Base-by-base conservation (phyloP, 2,888 invertebrate species). In the Nomada ferruginata region DNA sequence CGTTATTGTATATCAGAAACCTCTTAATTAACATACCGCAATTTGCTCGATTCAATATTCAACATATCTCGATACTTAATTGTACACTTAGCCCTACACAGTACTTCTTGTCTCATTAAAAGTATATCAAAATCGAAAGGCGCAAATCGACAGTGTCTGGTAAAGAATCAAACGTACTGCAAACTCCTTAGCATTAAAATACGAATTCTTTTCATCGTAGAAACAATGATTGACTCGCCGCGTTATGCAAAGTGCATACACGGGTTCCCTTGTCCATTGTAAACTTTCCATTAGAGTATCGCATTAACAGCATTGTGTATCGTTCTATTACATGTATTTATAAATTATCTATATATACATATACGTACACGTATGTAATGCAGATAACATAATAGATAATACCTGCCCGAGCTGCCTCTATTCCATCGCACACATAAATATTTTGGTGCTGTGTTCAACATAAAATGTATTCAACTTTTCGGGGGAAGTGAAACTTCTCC, bases 351-450 rank as follows among this genome's bases (percentile, higher is more conserved):
- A 86, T 87, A 90, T 91, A 89, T 89, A 89, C 88, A 87, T 89
- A 91, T 91, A 92, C 89, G 90, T 91, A 92, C 91, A 91, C 89
- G 85, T 91, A 90, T 90, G 87, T 90, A 91, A 89, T 92, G 90
- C 90, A 90, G 89, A 90, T 90, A 92, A 91, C 91, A 90, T 91
- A 92, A 91, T 92, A 92, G 89, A 89, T 85, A 91, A 89, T 87
- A 91, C 93, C 93, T 93, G 93, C 93, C 93, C 93, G 93, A 93
- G 93, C 93, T 93, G 93, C 92, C 92, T 92, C 92, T 91, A 90
- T 91, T 90, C 86, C 84, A 81, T 90, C 85, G 85, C 88, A 88
- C 87, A 90, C 88, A 83, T 90, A 86, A 89, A 88, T 80, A 71
- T 79, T 83, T 78, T 72, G 36, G 87, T 87, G 85, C 87, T 85